Percentiles rank a stretch among this genome's conserved stretches.
phyloP scores from a whole-genome alignment of 1,140 invertebrate genomes.

The Brachionus sp. region DNA sequence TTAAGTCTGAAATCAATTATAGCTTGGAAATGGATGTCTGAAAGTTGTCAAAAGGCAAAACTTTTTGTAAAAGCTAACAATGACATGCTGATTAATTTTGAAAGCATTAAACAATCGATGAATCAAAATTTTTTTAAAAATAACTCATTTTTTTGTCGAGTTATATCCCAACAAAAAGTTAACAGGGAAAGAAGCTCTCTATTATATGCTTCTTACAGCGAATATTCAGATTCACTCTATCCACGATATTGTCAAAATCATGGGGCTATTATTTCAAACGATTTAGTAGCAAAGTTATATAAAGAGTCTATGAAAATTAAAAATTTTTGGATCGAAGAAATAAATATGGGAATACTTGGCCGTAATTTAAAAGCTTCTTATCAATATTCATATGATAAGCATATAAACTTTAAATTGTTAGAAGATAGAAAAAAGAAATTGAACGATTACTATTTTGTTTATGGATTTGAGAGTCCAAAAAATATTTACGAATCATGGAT shows the following conservation, averaged over 20 bases:
- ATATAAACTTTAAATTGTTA: not conserved
- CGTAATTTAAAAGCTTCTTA: not conserved
- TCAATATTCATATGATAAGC: not conserved
- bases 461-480: not conserved
- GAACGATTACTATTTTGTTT: not conserved
- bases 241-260: not conserved
- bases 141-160: not conserved
- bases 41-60: not conserved
- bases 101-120: not conserved
- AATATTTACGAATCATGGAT: not conserved
- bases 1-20: not conserved
- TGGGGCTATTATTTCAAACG: not conserved
- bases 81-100: not conserved
- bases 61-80: not conserved
- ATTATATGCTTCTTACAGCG: not conserved
- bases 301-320: not conserved
- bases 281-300: not conserved
- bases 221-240: not conserved
- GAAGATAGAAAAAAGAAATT: not conserved
- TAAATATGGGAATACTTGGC: not conserved
- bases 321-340: not conserved
- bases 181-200: not conserved
- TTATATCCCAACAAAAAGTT: not conserved
- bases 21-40: conserved; percentile 12
- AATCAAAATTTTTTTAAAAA: not conserved